A percentile compares a stretch with the other conserved stretches of the same genome.
Conservation (phyloP, 2,797 vertebrate species). For the Typhlichthys subterraneus region DNA sequence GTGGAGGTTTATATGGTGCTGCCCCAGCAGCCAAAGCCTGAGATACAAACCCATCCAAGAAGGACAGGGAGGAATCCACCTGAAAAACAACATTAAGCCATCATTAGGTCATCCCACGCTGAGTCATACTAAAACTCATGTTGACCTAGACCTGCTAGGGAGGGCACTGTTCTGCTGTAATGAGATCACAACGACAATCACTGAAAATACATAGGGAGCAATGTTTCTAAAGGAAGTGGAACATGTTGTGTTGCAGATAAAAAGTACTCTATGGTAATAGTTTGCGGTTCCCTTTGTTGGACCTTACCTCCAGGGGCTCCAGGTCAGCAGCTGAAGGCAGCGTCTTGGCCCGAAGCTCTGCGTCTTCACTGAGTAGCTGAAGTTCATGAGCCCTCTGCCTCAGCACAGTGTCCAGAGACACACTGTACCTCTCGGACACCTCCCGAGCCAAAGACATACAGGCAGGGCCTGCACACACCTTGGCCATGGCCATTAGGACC, state of each 20-base stretch:
- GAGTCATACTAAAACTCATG: too few relatives aligned
- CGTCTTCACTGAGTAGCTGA: conserved; percentile 81
- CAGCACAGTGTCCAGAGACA: conserved; percentile 87
- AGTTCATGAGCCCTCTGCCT: conserved; percentile 90
- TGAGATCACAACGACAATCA: background rate
- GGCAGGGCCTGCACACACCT: conserved; percentile 75
- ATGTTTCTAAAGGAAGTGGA: too few relatives aligned
- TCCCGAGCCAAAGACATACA: conserved; percentile 66
- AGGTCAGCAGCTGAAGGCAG: conserved; percentile 75
- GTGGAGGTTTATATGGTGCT: conserved; percentile 92
- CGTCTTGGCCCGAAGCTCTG: conserved; percentile 76
- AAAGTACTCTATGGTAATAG: too few relatives aligned
- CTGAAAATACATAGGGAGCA: background rate
- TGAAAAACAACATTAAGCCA: conserved; percentile 49
- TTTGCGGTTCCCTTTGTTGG: background rate
- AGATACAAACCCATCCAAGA: conserved; percentile 94
- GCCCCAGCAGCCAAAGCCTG: conserved; percentile 88
- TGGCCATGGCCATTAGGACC: conserved; percentile 88
- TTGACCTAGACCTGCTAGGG: background rate
- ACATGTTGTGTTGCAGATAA: too few relatives aligned
- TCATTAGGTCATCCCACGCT: background rate
- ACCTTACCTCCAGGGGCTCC: conserved; percentile 82
- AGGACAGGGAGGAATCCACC: conserved; percentile 96
- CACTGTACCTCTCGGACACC: conserved; percentile 77
- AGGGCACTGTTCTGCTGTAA: background rate